Percentiles rank a stretch among this genome's conserved stretches.
phyloP scores from a whole-genome alignment of 2,113 vertebrate species.

The Orycteropus afer region DNA sequence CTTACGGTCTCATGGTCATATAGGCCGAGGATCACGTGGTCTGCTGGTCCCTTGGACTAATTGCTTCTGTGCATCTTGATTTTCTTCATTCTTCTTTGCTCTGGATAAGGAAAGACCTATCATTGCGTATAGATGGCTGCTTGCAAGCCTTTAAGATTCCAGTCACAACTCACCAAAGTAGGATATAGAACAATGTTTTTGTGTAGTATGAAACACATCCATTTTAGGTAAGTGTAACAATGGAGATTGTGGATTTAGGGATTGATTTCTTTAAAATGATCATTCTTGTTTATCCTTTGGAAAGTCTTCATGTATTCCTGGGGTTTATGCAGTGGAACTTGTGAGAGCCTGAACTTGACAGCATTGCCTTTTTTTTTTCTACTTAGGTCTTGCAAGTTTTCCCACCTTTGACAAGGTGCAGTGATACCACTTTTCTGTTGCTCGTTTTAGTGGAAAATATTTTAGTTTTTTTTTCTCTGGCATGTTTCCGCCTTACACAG shows the following conservation, averaged over 20 bases:
- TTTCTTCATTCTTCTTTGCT: no score
- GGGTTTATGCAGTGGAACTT: not conserved
- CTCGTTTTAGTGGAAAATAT: not conserved
- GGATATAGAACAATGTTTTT: no score
- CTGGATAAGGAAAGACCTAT: no score
- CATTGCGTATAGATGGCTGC: no score
- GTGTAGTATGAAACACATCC: not conserved
- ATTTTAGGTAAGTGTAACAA: not conserved
- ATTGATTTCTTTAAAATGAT: not conserved
- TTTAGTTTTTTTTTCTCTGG: not conserved
- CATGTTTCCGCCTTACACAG: no score
- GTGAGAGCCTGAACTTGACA: not conserved
- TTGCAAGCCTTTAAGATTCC: no score
- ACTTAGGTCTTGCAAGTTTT: not conserved
- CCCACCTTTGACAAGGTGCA: not conserved
- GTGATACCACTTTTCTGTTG: not conserved
- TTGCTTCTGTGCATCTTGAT: no score
- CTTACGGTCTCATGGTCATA: no score
- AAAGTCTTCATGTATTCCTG: not conserved
- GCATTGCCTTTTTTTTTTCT: not conserved
- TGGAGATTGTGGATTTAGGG: not conserved
- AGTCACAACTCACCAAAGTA: no score
- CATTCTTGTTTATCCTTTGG: not conserved
- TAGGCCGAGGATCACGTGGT: no score
- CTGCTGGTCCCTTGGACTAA: no score